Percentiles rank a stretch among this genome's conserved stretches.
These are phyloP conservation scores for Semnopithecus entellus DNA, from an alignment of 2,113 vertebrate genomes.

Conservation along the genomic window DNA sequence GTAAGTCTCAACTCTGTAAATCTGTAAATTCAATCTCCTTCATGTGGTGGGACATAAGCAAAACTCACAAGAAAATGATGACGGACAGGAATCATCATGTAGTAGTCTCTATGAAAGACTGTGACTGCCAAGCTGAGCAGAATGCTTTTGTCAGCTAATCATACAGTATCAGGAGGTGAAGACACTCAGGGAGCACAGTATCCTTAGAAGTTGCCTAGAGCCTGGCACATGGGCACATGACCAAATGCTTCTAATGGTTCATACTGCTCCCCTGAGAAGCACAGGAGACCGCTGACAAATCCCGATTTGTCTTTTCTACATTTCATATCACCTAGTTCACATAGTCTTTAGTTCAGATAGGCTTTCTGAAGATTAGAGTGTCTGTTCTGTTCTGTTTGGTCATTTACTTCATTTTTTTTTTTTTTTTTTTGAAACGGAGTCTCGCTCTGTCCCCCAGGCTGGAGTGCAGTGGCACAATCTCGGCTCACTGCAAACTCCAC, in stretches of 20 bases:
- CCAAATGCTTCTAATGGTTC: fast-evolving
- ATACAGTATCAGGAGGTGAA: background rate
- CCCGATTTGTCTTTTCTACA: background rate
- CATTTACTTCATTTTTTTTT: background rate
- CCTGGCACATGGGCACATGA: no score
- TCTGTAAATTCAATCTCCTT: background rate
- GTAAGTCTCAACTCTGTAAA: no score
- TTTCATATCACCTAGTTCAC: background rate
- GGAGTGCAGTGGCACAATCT: no score
- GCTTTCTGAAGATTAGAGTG: background rate
- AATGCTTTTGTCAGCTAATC: background rate
- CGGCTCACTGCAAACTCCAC: no score
- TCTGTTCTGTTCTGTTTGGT: background rate
- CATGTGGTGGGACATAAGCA: background rate
- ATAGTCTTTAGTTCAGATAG: background rate
- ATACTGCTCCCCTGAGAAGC: background rate
- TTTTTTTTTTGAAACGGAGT: no score
- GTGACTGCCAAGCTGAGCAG: background rate
- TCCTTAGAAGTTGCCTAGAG: background rate
- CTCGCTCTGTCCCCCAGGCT: no score
- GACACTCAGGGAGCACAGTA: background rate
- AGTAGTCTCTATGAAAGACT: background rate
- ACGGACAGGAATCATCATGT: background rate
- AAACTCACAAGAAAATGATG: background rate
- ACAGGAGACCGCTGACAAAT: background rate